These are phyloP conservation scores for Uloborus diversus DNA, from an alignment of 1,140 invertebrate species.

Conservation along the genomic window DNA sequence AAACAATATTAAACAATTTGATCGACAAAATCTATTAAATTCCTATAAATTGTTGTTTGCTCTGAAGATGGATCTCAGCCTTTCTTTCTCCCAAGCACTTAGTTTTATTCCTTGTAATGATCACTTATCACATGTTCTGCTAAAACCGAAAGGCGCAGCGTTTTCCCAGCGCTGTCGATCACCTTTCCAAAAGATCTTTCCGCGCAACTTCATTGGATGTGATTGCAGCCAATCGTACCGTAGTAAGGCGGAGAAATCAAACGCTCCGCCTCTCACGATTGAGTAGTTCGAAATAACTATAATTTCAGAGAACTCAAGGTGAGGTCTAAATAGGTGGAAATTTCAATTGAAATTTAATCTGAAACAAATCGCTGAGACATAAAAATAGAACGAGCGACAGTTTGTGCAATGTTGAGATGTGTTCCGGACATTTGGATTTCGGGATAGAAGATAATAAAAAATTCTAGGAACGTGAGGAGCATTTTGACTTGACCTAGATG, in stretches of 20 bases:
- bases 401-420: neutral
- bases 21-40: no score
- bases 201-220: slow-evolving; percentile 7
- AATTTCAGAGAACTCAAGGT: neutral
- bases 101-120: no score
- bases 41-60: no score
- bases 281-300: neutral
- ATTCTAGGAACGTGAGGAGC: no score
- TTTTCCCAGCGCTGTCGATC: slow-evolving; percentile 34
- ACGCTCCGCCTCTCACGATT: slow-evolving; percentile 1
- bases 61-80: no score
- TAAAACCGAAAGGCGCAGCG: neutral
- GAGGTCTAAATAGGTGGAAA: neutral
- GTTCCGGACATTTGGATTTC: neutral
- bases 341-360: neutral
- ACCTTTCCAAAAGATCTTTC: neutral
- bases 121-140: no score
- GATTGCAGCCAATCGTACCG: slow-evolving; percentile 16
- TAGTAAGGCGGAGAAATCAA: neutral
- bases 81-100: no score
- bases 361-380: neutral
- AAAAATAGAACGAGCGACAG: neutral
- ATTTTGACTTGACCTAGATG: no score
- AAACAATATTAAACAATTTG: no score
- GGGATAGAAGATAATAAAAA: no score